Evolutionary conservation across 2,797 vertebrate species (phyloP).

Genomic region (Liasis olivaceus): DNA sequence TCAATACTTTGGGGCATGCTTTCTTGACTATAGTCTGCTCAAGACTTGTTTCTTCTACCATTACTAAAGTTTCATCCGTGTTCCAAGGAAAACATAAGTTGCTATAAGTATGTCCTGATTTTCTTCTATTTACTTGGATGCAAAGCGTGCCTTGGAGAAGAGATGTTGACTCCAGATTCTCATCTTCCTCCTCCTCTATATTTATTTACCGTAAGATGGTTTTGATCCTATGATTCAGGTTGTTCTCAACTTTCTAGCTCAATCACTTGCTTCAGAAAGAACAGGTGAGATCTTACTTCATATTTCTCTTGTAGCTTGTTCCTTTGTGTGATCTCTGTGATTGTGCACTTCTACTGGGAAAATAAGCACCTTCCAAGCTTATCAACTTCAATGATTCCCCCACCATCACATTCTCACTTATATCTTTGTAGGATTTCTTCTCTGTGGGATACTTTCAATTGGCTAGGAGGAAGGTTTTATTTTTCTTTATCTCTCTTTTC

Average conservation of each 20-base stretch:
- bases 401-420: not conserved
- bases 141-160: not conserved
- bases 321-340: not conserved
- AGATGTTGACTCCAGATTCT: not conserved
- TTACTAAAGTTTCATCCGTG: too few species aligned
- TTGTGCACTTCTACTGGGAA: not conserved
- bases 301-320: not conserved
- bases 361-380: slow-evolving; percentile 6
- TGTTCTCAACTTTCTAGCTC: slow-evolving; percentile 20
- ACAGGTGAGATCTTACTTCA: slow-evolving; percentile 29
- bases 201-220: slow-evolving; percentile 13
- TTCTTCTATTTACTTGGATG: not conserved
- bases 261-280: not conserved
- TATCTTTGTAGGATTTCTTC: slow-evolving; percentile 10
- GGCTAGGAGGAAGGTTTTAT: slow-evolving; percentile 9
- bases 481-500: not conserved
- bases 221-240: slow-evolving; percentile 47
- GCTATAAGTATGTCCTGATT: not conserved
- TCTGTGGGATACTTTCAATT: slow-evolving; percentile 27
- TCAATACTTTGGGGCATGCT: too few species aligned
- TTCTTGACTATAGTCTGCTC: too few species aligned
- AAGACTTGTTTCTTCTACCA: too few species aligned
- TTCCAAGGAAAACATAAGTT: not conserved
- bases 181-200: not conserved
- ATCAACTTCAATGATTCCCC: not conserved